phyloP scores from a whole-genome alignment of 2,888 invertebrate genomes.

The Volucella inanis region DNA sequence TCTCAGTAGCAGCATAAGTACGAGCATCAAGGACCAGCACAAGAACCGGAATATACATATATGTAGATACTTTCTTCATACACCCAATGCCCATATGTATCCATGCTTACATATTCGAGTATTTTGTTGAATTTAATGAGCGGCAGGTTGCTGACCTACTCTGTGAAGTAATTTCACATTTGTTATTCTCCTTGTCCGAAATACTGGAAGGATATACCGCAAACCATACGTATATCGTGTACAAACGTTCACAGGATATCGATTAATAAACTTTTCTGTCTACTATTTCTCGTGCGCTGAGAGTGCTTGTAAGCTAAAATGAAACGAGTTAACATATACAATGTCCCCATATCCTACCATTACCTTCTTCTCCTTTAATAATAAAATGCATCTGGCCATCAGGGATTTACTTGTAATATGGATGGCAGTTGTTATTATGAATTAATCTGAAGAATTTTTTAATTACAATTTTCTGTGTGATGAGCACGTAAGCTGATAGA shows the following conservation, averaged over 20 bases:
- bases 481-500: not conserved
- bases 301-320: constrained; percentile 20
- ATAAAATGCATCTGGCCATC: constrained; percentile 23
- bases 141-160: constrained; percentile 67
- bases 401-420: not conserved
- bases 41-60: not conserved
- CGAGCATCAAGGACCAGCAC: no score
- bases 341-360: no score
- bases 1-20: constrained; percentile 12
- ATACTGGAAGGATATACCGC: not conserved
- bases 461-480: not conserved
- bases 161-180: constrained; percentile 52
- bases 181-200: constrained; percentile 49
- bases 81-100: not conserved
- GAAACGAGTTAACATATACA: not conserved
- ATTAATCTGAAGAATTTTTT: constrained; percentile 9
- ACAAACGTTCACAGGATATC: constrained; percentile 11
- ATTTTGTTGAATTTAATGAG: constrained; percentile 63
- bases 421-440: constrained; percentile 1
- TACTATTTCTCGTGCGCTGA: not conserved
- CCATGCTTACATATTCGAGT: not conserved
- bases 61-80: not conserved
- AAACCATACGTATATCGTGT: no score
- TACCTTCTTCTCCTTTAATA: constrained; percentile 27
- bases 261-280: constrained; percentile 48